A percentile compares a stretch with the other conserved stretches of the same genome.
phyloP scores from a whole-genome alignment of 2,888 invertebrate species.

The Tenthredo scrophulariae region DNA sequence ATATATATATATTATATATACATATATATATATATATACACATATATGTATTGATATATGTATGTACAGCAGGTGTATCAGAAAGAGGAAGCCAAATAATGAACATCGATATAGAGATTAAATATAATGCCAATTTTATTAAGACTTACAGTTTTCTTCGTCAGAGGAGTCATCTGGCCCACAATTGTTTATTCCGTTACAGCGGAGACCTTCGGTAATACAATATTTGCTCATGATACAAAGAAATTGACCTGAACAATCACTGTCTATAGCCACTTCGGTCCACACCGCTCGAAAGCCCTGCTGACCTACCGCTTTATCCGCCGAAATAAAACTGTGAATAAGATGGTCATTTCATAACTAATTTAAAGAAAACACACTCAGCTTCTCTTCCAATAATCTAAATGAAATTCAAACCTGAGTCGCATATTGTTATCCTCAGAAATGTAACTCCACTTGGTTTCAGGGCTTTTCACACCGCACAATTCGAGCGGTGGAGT shows the following conservation, averaged over 20 bases:
- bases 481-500: constrained; percentile 93
- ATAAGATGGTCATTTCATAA: constrained; percentile 39
- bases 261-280: constrained; percentile 86
- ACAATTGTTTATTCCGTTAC: constrained; percentile 92
- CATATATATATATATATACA: constrained; percentile 52
- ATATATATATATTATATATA: constrained; percentile 58
- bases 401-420: constrained; percentile 80
- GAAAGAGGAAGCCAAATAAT: constrained; percentile 51
- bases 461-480: constrained; percentile 88
- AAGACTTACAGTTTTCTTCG: constrained; percentile 89
- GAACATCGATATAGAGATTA: constrained; percentile 51
- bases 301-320: constrained; percentile 95
- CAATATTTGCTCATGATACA: constrained; percentile 88
- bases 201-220: constrained; percentile 88
- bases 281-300: constrained; percentile 98
- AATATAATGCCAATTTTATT: constrained; percentile 52
- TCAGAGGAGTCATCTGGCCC: constrained; percentile 88
- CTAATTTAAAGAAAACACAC: neutral
- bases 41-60: constrained; percentile 58
- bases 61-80: constrained; percentile 4
- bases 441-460: constrained; percentile 92
- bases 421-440: constrained; percentile 92
- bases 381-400: neutral
- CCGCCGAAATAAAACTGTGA: constrained; percentile 94
- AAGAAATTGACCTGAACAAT: constrained; percentile 84